Conservation (phyloP, 2,888 invertebrate genomes). For the Latheticus oryzae region DNA sequence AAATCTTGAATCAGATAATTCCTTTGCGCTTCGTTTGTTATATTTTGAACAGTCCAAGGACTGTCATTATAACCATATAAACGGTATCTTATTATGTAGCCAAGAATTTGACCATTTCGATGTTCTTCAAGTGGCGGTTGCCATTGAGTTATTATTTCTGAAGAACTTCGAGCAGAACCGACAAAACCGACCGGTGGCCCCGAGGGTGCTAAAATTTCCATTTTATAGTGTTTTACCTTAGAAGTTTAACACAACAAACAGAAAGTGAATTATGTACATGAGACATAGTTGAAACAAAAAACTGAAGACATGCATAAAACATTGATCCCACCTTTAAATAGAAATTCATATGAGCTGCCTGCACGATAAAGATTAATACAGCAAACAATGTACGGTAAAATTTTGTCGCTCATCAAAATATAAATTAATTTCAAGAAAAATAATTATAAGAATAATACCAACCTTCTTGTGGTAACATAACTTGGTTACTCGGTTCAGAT, state of each 20-base stretch:
- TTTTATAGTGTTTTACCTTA: constrained; percentile 1
- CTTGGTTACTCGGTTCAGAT: constrained; percentile 88
- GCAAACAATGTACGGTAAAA: constrained; percentile 55
- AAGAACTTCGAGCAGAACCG: constrained; percentile 92
- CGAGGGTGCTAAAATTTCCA: constrained; percentile 81
- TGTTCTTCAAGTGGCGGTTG: constrained; percentile 95
- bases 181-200: constrained; percentile 95
- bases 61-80: constrained; percentile 92
- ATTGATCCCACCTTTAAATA: constrained; percentile 63
- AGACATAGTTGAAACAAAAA: constrained; percentile 27
- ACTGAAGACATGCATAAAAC: constrained; percentile 47
- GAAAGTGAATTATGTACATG: constrained; percentile 17
- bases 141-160: constrained; percentile 97
- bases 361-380: constrained; percentile 60
- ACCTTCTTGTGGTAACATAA: constrained; percentile 97
- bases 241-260: neutral
- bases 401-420: constrained; percentile 7
- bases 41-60: constrained; percentile 92
- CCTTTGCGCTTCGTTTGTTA: constrained; percentile 92
- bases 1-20: constrained; percentile 92
- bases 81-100: constrained; percentile 92
- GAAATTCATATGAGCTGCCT: constrained; percentile 64
- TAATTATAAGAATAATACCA: constrained; percentile 60
- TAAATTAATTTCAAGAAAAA: too few relatives aligned
- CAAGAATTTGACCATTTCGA: constrained; percentile 93